Percentiles rank a stretch among this genome's conserved stretches.
phyloP scores from a whole-genome alignment of 2,888 invertebrate genomes.

The Pachymerium ferrugineum region DNA sequence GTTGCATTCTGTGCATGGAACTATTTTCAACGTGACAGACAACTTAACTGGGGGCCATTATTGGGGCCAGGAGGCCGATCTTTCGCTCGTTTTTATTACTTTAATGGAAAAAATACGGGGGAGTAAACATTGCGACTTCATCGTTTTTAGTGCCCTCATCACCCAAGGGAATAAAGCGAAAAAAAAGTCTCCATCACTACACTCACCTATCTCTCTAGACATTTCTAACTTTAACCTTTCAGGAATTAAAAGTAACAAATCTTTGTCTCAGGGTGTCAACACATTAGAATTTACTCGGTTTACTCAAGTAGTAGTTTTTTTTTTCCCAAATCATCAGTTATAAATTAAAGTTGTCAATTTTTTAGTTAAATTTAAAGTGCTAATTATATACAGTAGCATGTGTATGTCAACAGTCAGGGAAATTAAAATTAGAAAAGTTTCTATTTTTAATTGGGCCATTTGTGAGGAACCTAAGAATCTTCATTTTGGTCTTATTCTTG shows the following conservation, averaged over 20 bases:
- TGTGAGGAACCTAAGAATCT: no score
- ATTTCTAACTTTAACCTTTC: neutral
- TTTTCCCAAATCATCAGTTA: no score
- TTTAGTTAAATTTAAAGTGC: no score
- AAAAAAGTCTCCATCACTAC: neutral
- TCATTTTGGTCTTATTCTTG: neutral
- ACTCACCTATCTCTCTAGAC: neutral
- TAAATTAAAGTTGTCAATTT: no score
- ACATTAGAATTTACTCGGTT: neutral
- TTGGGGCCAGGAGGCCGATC: conserved; percentile 31
- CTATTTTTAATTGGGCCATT: no score
- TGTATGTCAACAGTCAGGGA: no score
- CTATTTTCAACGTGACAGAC: conserved; percentile 30
- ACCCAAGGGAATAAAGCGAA: neutral
- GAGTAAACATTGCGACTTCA: conserved; percentile 22
- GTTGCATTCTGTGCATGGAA: neutral
- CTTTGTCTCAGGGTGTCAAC: neutral
- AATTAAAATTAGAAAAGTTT: neutral
- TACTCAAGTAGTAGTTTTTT: no score
- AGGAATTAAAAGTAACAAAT: neutral
- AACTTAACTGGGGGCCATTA: conserved; percentile 24
- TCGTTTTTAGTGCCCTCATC: conserved; percentile 19
- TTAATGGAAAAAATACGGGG: conserved; percentile 30
- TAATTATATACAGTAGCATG: no score
- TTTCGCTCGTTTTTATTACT: conserved; percentile 27